These are phyloP conservation scores for Drosophila stalkeri DNA, from an alignment of 2,888 invertebrate genomes.

Conservation along the genomic window DNA sequence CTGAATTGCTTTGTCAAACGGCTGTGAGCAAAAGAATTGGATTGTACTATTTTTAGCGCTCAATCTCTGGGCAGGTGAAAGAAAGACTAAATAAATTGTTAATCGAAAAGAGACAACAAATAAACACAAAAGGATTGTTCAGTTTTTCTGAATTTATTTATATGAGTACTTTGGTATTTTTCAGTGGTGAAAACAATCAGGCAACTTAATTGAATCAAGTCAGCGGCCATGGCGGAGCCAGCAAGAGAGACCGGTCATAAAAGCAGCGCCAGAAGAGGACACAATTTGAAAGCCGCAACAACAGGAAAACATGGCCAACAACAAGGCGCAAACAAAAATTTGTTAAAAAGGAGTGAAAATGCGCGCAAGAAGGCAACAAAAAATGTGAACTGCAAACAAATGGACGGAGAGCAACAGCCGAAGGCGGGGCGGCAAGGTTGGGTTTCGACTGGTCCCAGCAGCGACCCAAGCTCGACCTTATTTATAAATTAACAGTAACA, in stretches of 20 bases:
- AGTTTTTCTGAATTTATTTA: slow-evolving; percentile 4
- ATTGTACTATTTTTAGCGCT: background rate
- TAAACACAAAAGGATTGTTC: slow-evolving; percentile 3
- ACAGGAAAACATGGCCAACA: slow-evolving; percentile 20
- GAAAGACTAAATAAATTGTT: slow-evolving; percentile 38
- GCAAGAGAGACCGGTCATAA: slow-evolving; percentile 23
- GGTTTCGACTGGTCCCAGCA: slow-evolving; percentile 38
- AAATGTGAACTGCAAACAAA: slow-evolving; percentile 78
- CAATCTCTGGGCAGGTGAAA: background rate
- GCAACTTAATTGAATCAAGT: slow-evolving; percentile 75
- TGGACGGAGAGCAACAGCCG: slow-evolving; percentile 15
- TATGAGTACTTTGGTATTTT: slow-evolving; percentile 22
- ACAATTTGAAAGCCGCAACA: slow-evolving; percentile 19
- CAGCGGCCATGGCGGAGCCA: background rate
- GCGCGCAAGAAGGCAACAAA: slow-evolving; percentile 66
- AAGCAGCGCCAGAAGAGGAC: slow-evolving; percentile 48
- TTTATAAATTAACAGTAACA: slow-evolving; percentile 78
- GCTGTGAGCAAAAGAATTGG: slow-evolving; percentile 3
- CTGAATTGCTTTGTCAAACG: no score
- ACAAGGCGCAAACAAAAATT: slow-evolving; percentile 41
- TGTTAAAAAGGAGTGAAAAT: slow-evolving; percentile 67
- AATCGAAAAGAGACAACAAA: slow-evolving; percentile 16
- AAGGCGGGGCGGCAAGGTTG: slow-evolving; percentile 5
- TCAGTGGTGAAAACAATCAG: slow-evolving; percentile 68
- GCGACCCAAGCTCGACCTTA: slow-evolving; percentile 62